A percentile compares a stretch with the other conserved stretches of the same genome.
Conservation (phyloP, 1,140 invertebrate species). For the Drosophila truncata region DNA sequence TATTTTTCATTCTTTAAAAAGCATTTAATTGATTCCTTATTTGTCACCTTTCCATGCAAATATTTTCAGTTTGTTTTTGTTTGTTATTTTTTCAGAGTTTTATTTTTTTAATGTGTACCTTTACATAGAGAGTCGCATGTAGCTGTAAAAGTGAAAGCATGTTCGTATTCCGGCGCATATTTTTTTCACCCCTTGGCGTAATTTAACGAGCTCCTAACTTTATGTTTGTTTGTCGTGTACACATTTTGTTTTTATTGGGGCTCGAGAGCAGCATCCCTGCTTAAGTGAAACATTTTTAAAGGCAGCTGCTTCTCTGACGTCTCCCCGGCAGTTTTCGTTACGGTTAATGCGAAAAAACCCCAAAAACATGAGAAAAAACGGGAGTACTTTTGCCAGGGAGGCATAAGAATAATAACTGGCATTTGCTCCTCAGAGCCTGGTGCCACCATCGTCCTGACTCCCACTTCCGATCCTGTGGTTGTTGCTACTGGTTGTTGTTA, state of each 20-base stretch:
- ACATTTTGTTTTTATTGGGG: constrained; percentile 81
- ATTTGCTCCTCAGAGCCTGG: constrained; percentile 29
- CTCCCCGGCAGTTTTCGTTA: constrained; percentile 63
- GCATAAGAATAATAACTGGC: constrained; percentile 36
- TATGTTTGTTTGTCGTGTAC: constrained; percentile 82
- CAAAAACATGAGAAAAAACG: constrained; percentile 36
- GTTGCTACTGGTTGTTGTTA: constrained; percentile 11
- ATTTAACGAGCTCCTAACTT: constrained; percentile 82
- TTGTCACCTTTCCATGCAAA: not conserved
- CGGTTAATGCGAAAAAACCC: constrained; percentile 58
- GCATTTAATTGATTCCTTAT: not conserved
- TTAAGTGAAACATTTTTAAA: constrained; percentile 84
- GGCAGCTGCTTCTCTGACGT: constrained; percentile 12
- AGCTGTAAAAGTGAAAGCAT: constrained; percentile 66
- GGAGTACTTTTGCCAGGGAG: constrained; percentile 16
- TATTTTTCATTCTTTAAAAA: not conserved
- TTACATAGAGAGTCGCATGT: constrained; percentile 2
- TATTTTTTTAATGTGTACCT: constrained; percentile 3
- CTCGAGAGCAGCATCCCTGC: constrained; percentile 40
- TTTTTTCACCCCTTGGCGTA: constrained; percentile 72
- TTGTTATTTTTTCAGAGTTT: not conserved
- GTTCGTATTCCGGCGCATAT: constrained; percentile 59
- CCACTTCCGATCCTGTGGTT: constrained; percentile 37
- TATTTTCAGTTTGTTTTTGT: not conserved
- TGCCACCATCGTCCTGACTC: constrained; percentile 6